Evolutionary conservation across 2,113 vertebrate genomes (phyloP), one percentile per base, ranked within the genome.

Genomic region (Platichthys stellatus): DNA sequence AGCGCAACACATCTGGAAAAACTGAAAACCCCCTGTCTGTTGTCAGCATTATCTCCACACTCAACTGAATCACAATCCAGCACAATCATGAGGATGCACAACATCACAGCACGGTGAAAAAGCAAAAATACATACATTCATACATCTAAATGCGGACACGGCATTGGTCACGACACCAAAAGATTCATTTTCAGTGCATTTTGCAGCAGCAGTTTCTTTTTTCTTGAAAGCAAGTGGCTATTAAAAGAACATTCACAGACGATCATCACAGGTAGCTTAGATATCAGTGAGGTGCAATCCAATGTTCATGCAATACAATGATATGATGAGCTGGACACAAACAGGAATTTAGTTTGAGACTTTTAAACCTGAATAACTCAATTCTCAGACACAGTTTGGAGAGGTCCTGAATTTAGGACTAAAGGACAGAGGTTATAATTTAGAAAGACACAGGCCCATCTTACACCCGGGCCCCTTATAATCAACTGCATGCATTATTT

Each of bases 181-280:
- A 47, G 24, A 66, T 11, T 18, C 59, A 68, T 47, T 76, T 18
- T 85, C 72, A 84, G 84, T 86, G 74, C 64, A 62, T 72, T 74
- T 72, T 68, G 69, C 60, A 80, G 71, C 84, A 89, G 74, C 86
- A 87, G 31, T 18, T 63, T 62, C 47, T 49, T 28, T 66, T 67
- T 63, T 61, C 53, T 57, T 45, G 38, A 63, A 82, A 28, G 26
- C 26, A 18, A 68, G 17, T 67, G 23, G 54, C 60, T 60, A 21
- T 70, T 54, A 60, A 60, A 69, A 60, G 24, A 70, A 69, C 59
- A 69, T 78, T 83, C 74, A 82, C 75, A 81, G 61, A 45, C 45
- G 58, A 74, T 73, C 40, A 74, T 71, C 9, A n/a, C 3, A 61
- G 47, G 20, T 66, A 83, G 69, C 45, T 81, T 81, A 57, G n/a